These are phyloP conservation scores for Valencia hispanica DNA, from an alignment of 2,797 vertebrate species.

Conservation along the genomic window DNA sequence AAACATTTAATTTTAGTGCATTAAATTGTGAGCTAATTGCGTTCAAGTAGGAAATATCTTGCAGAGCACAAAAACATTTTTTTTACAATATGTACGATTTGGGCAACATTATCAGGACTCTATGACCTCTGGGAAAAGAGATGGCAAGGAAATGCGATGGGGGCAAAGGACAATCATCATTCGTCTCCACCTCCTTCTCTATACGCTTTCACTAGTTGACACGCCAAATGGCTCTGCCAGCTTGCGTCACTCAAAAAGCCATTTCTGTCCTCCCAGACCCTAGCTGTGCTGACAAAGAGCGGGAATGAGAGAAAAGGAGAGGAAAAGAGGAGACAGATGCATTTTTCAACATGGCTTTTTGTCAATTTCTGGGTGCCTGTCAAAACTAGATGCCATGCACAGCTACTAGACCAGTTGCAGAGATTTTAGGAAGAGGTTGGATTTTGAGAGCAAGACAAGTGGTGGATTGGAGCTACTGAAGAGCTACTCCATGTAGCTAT, in stretches of 20 bases:
- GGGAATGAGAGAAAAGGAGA: constrained; percentile 36
- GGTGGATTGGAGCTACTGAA: constrained; percentile 37
- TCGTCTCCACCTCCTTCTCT: constrained; percentile 71
- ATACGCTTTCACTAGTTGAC: constrained; percentile 67
- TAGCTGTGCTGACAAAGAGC: constrained; percentile 69
- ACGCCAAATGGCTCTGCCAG: constrained; percentile 68
- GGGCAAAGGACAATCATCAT: constrained; percentile 71
- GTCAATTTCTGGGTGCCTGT: constrained; percentile 72
- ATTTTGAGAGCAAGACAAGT: constrained; percentile 54
- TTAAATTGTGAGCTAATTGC: neutral
- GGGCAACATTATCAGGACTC: constrained; percentile 42
- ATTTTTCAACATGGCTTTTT: constrained; percentile 73
- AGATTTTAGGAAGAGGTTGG: constrained; percentile 55
- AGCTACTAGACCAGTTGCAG: constrained; percentile 55
- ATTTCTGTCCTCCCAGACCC: constrained; percentile 74
- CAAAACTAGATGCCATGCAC: constrained; percentile 54
- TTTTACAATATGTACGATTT: constrained; percentile 17
- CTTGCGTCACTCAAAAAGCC: constrained; percentile 81
- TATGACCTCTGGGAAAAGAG: constrained; percentile 36
- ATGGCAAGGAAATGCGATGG: constrained; percentile 38
- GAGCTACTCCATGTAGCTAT: constrained; percentile 47
- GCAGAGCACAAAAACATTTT: constrained; percentile 28
- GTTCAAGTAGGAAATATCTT: neutral
- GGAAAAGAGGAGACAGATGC: constrained; percentile 49
- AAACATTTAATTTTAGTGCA: neutral